A percentile compares a stretch with the other conserved stretches of the same genome.
Conservation (phyloP, 2,797 vertebrate species). For the Brachymystax lenok region DNA sequence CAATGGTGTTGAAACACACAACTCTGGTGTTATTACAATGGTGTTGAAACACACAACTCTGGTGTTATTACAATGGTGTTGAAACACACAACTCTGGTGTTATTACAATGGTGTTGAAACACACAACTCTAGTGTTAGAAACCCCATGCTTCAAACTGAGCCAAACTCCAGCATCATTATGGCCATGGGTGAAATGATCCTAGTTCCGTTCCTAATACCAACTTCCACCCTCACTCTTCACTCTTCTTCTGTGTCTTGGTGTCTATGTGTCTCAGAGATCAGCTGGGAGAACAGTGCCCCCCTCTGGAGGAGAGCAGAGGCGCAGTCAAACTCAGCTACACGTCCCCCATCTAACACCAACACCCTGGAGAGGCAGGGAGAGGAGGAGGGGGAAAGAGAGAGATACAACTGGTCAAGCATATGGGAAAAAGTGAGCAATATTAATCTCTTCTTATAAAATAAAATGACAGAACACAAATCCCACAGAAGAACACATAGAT, state of each 20-base stretch:
- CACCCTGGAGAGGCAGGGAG: constrained; percentile 46
- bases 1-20: no score
- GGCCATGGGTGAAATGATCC: background rate
- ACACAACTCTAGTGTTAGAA: no score
- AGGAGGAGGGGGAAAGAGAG: background rate
- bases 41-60: no score
- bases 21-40: no score
- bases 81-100: no score
- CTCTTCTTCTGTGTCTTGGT: background rate
- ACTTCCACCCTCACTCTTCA: background rate
- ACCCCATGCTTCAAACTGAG: background rate
- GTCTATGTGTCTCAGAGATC: constrained; percentile 25
- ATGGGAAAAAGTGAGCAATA: background rate
- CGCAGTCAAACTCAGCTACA: constrained; percentile 64
- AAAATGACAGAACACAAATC: background rate
- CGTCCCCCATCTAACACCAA: constrained; percentile 66
- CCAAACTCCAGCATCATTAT: background rate
- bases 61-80: no score
- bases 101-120: no score
- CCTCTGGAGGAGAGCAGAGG: constrained; percentile 50
- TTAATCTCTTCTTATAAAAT: background rate
- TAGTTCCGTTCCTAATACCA: background rate
- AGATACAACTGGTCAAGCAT: background rate
- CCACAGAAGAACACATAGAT: background rate
- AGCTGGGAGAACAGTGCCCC: constrained; percentile 64